A percentile compares a stretch with the other conserved stretches of the same genome.
phyloP scores from a whole-genome alignment of 64 coral and sea anemone genomes.

The Trachythela sp. region DNA sequence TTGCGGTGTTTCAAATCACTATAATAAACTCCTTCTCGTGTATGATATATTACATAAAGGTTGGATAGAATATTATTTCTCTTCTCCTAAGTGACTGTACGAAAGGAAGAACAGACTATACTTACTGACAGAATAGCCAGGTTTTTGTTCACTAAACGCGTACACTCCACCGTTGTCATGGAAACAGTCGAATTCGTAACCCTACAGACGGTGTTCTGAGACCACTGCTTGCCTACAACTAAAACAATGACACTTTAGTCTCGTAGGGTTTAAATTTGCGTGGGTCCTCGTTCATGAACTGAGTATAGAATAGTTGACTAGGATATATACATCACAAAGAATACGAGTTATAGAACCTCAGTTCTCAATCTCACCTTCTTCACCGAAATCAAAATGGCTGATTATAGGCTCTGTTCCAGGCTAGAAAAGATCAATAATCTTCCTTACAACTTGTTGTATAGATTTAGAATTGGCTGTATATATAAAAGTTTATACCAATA shows the following conservation, averaged over 20 bases:
- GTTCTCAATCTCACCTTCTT: background rate
- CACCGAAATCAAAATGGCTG: slow-evolving; percentile 10
- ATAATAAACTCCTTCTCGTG: too few relatives aligned
- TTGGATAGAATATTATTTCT: too few relatives aligned
- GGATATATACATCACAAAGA: too few relatives aligned
- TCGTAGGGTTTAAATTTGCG: too few relatives aligned
- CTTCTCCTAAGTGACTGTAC: too few relatives aligned
- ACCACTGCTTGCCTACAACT: background rate
- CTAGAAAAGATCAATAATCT: background rate
- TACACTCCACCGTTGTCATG: background rate
- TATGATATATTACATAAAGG: too few relatives aligned
- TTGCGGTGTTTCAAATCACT: too few relatives aligned
- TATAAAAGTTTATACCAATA: background rate
- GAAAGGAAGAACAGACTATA: background rate
- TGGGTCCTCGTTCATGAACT: too few relatives aligned
- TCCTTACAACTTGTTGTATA: too few relatives aligned
- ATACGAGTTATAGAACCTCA: too few relatives aligned
- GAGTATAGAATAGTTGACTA: too few relatives aligned
- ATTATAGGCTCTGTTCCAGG: background rate
- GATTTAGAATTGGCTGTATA: background rate
- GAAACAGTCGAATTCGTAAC: background rate
- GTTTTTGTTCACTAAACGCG: background rate
- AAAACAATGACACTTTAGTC: background rate
- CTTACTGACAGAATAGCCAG: background rate
- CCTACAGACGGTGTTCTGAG: background rate